phyloP scores from a whole-genome alignment of 2,888 invertebrate genomes.

The Hypsopygia costalis region DNA sequence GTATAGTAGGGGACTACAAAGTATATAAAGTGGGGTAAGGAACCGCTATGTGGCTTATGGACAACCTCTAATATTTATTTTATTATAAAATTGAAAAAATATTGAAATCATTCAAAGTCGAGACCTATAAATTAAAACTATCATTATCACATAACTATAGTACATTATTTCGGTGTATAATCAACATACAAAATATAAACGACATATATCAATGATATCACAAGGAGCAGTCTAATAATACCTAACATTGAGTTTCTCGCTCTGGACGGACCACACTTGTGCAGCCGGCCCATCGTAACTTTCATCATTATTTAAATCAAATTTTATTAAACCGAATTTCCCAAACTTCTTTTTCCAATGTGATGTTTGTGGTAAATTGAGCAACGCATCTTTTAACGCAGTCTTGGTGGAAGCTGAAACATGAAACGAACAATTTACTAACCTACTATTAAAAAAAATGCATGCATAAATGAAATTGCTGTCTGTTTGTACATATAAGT shows the following conservation, averaged over 20 bases:
- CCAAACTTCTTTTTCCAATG: slow-evolving; percentile 65
- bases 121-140: slow-evolving; percentile 15
- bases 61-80: neutral
- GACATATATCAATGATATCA: slow-evolving; percentile 59
- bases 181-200: slow-evolving; percentile 69
- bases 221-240: slow-evolving; percentile 73
- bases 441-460: no score
- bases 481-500: no score
- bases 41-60: no score
- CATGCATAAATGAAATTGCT: no score
- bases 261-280: slow-evolving; percentile 72
- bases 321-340: slow-evolving; percentile 72
- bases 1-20: no score
- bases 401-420: slow-evolving; percentile 62
- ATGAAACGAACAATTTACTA: no score
- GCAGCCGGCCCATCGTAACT: slow-evolving; percentile 72
- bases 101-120: slow-evolving; percentile 7
- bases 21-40: no score
- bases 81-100: slow-evolving; percentile 8
- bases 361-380: slow-evolving; percentile 51
- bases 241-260: slow-evolving; percentile 71
- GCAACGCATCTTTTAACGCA: slow-evolving; percentile 57
- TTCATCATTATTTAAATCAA: slow-evolving; percentile 61
- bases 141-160: slow-evolving; percentile 18
- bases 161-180: slow-evolving; percentile 51